Base-by-base conservation (phyloP, 2,888 invertebrate species). In the Drosophila maculinotata region DNA sequence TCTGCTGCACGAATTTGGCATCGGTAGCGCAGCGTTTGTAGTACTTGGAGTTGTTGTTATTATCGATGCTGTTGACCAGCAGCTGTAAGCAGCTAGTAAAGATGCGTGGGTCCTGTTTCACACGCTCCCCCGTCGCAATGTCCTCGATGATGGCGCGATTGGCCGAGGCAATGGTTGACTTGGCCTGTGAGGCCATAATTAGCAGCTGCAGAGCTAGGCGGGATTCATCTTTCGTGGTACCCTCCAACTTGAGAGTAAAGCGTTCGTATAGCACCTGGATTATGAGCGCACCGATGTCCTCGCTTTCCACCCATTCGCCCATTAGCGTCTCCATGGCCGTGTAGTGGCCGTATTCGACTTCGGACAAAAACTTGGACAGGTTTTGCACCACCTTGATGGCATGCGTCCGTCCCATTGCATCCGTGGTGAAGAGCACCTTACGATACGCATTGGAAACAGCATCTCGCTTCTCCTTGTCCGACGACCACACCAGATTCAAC, bases 211-310 rank as follows among this genome's bases (percentile, higher is more conserved):
- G 91, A 0, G 97, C 95, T 0, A 95, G 94, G 52, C 95, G 93
- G 52, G 96, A 95, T 66, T 97, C 95, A 76, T 93, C 93, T 36
- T 94, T 93, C 0, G 94, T 94, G 0, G 95, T 95, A 2, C 94
- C 94, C 35, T 95, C 94, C 9, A 94, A 92, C 88, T 95, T 95
- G 81, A 95, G 93, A 0, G 96, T 94, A 89, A 96, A 97, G 83
- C 94, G 94, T 91, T 97, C 96, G 95, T 97, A 98, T 62, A 98
- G 92, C 9, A 96, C 94, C 93, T 97, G 92, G 60, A 93, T 92
- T 36, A 93, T 92, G 15, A 91, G 89, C 42, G 92, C 92, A 72
- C 93, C 93, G 8, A 95, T 91, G 36, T 93, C 93, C 3, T 93
- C 93, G 28, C 92, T 92, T 42, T 91, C 89, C 2, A 94, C 92